Base-by-base conservation (phyloP, 2,113 vertebrate species). In the Cacatua alba region DNA sequence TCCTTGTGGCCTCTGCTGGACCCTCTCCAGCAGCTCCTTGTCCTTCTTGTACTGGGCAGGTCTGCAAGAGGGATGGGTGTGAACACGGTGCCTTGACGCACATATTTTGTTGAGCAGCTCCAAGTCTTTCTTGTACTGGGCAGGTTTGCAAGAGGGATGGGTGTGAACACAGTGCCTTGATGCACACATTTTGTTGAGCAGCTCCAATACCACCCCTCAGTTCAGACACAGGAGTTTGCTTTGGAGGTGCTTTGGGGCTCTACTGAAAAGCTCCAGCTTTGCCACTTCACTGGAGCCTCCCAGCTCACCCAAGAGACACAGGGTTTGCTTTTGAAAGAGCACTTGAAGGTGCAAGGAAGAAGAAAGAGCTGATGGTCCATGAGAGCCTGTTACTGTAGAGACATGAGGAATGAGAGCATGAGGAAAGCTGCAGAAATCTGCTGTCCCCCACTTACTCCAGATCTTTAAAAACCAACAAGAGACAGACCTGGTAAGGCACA, bases 191-290 rank as follows among this genome's bases (percentile, higher is more conserved):
- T 48, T n/a, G 9, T 19, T 49, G 15, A 35, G 76, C 64, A 26
- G 21, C 29, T 11, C 18, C 46, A 33, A 0, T 19, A 13, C 5
- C 62, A 71, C 4, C 8, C n/a, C 37, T 37, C 31, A 24, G 0
- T 25, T 26, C 10, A 71, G 19, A 15, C 44, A 70, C 0, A 0
- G 16, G 46, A 41, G 11, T 37, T 71, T 28, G 44, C 51, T 79
- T 33, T 23, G 11, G n/a, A 65, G 21, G 18, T 46, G 33, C 39
- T 68, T 52, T 14, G 25, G 16, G 23, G 7, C 62, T 74, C 79
- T 55, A 65, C 9, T 26, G 43, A 29, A 37, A 37, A 37, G 2
- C 26, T 86, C 26, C 35, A 53, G 33, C 9, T 78, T 60, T 48
- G 11, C 13, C 6, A 14, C 46, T 57, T 86, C 68, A 41, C 64